These are phyloP conservation scores for Notodonta ziczac DNA, from an alignment of 2,888 invertebrate species.

Conservation along the genomic window DNA sequence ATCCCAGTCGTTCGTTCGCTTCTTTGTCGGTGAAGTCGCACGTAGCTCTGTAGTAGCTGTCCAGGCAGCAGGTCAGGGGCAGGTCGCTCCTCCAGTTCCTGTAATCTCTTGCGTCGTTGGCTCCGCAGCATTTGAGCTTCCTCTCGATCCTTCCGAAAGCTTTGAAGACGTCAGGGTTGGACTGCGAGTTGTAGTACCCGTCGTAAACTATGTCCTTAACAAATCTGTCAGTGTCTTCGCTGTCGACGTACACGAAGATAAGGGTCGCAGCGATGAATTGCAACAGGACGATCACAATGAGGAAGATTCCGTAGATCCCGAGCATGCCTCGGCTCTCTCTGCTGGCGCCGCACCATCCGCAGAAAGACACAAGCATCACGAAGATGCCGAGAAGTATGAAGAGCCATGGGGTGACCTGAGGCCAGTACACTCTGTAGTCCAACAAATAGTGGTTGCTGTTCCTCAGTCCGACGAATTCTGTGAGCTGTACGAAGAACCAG, in stretches of 20 bases:
- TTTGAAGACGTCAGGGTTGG: conserved; percentile 73
- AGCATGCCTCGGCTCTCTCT: conserved; percentile 72
- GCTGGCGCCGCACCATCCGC: conserved; percentile 75
- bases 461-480: conserved; percentile 72
- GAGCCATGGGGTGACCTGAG: conserved; percentile 80
- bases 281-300: conserved; percentile 65
- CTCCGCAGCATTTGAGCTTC: conserved; percentile 76
- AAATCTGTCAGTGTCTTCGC: conserved; percentile 75
- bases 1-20: conserved; percentile 77
- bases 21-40: conserved; percentile 81
- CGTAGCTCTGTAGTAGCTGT: conserved; percentile 73
- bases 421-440: conserved; percentile 80
- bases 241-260: conserved; percentile 78
- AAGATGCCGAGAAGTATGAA: conserved; percentile 73
- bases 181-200: conserved; percentile 77
- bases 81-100: conserved; percentile 77
- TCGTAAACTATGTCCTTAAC: conserved; percentile 80
- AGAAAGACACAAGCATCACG: conserved; percentile 73
- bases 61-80: conserved; percentile 73
- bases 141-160: conserved; percentile 74
- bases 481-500: conserved; percentile 79
- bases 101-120: conserved; percentile 78
- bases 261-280: conserved; percentile 71
- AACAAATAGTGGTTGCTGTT: conserved; percentile 77
- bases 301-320: conserved; percentile 70